phyloP scores from a whole-genome alignment of 2,113 vertebrate genomes.

The Bufo gargarizans region DNA sequence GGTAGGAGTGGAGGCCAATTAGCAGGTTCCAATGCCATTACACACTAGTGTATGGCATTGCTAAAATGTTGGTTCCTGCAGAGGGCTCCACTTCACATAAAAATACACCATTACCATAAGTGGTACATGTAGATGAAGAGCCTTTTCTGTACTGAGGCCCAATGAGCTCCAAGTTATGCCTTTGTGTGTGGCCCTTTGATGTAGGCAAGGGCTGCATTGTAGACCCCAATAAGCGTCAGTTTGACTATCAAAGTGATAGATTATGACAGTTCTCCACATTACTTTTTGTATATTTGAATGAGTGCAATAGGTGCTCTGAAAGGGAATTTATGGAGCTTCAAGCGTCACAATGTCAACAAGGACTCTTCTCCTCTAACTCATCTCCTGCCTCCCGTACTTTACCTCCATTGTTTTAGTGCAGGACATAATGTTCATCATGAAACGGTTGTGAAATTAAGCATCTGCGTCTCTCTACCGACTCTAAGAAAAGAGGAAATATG shows the following conservation, averaged over 20 bases:
- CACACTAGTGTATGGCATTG: too few relatives aligned
- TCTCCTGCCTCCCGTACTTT: background rate
- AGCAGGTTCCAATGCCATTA: too few relatives aligned
- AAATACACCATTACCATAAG: background rate
- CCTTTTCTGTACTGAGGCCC: too few relatives aligned
- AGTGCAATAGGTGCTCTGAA: background rate
- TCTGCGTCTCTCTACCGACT: background rate
- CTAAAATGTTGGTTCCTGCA: too few relatives aligned
- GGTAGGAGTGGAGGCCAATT: too few relatives aligned
- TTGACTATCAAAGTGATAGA: background rate
- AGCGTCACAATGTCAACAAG: background rate
- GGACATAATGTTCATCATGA: slow-evolving; percentile 2
- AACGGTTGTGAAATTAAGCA: background rate
- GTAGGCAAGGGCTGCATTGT: background rate
- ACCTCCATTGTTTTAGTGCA: background rate
- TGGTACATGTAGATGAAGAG: too few relatives aligned
- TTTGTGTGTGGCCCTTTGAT: background rate
- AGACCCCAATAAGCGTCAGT: background rate
- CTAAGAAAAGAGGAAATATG: slow-evolving; percentile 19
- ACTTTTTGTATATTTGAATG: background rate
- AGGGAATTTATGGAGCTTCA: background rate
- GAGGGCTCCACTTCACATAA: too few relatives aligned
- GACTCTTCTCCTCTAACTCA: background rate
- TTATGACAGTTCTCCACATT: background rate
- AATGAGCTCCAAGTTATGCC: background rate